Percentiles rank a stretch among this genome's conserved stretches.
Conservation (phyloP, 2,113 vertebrate species). For the Hoplias malabaricus region DNA sequence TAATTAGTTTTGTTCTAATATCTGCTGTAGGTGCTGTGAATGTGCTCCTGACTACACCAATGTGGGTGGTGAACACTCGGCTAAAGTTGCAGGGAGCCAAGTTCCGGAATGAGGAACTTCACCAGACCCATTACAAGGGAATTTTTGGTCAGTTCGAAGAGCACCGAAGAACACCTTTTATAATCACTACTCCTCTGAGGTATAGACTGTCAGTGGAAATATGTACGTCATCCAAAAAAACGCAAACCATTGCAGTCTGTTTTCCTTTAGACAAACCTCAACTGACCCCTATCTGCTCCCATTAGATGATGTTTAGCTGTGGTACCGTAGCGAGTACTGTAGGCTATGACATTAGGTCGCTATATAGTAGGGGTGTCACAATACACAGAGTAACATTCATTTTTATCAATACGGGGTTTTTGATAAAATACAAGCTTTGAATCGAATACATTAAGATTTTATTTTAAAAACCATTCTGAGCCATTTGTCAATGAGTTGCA, state of each 20-base stretch:
- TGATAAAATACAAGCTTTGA: no score
- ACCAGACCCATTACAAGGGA: conserved; percentile 77
- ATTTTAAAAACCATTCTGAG: no score
- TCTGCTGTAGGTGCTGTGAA: conserved; percentile 71
- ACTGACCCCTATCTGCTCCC: no score
- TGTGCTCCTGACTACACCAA: conserved; percentile 78
- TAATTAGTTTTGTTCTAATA: conserved; percentile 1
- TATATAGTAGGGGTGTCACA: no score
- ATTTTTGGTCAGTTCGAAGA: conserved; percentile 70
- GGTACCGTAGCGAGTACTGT: no score
- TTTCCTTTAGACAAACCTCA: neutral
- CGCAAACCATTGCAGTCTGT: no score
- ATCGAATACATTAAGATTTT: no score
- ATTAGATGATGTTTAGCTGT: no score
- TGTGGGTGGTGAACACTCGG: conserved; percentile 84
- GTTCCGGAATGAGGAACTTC: conserved; percentile 76
- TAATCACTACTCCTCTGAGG: neutral
- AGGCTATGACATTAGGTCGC: no score
- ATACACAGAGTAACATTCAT: no score
- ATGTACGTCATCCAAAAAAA: neutral
- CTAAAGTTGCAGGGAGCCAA: conserved; percentile 81
- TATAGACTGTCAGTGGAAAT: neutral
- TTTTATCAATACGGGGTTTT: no score
- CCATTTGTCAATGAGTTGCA: no score
- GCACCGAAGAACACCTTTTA: neutral